Evolutionary conservation across 2,797 vertebrate species (phyloP).

Genomic region (Aulostomus chinensis): DNA sequence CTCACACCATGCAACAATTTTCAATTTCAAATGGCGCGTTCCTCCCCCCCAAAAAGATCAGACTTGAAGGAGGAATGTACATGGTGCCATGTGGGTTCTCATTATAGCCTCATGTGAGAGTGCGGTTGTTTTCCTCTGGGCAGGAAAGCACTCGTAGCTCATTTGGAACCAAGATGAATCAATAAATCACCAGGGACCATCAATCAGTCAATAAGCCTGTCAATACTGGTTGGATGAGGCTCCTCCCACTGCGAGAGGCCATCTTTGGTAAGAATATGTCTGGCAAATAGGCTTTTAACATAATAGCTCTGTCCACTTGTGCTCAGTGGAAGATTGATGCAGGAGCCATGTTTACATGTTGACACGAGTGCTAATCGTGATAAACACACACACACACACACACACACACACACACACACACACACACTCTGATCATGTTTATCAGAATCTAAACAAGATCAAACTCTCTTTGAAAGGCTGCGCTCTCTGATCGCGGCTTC

Average conservation of each 20-base stretch:
- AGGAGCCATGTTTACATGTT: conserved; percentile 54
- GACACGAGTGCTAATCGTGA: conserved; percentile 59
- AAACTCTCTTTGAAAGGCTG: conserved; percentile 55
- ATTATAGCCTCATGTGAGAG: conserved; percentile 56
- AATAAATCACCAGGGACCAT: conserved; percentile 64
- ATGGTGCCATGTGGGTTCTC: conserved; percentile 20
- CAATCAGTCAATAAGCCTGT: conserved; percentile 73
- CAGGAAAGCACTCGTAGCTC: conserved; percentile 61
- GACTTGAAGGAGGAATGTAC: background rate
- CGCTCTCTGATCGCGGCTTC: conserved; percentile 40
- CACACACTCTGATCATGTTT: conserved; percentile 45
- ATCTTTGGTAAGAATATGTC: conserved; percentile 56
- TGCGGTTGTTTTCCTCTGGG: conserved; percentile 51
- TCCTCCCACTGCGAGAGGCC: conserved; percentile 54
- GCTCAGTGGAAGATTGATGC: conserved; percentile 68
- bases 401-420: conserved; percentile 8
- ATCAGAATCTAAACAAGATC: conserved; percentile 61
- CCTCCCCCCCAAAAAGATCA: too few species aligned
- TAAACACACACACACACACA: conserved; percentile 30
- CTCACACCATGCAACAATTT: too few species aligned
- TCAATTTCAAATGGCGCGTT: too few species aligned
- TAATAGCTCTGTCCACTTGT: conserved; percentile 66
- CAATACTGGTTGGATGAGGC: conserved; percentile 52
- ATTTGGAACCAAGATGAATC: conserved; percentile 66
- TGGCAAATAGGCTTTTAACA: conserved; percentile 75